These are phyloP conservation scores for Laterallus jamaicensis DNA, from an alignment of 2,113 vertebrate genomes.

Conservation along the genomic window DNA sequence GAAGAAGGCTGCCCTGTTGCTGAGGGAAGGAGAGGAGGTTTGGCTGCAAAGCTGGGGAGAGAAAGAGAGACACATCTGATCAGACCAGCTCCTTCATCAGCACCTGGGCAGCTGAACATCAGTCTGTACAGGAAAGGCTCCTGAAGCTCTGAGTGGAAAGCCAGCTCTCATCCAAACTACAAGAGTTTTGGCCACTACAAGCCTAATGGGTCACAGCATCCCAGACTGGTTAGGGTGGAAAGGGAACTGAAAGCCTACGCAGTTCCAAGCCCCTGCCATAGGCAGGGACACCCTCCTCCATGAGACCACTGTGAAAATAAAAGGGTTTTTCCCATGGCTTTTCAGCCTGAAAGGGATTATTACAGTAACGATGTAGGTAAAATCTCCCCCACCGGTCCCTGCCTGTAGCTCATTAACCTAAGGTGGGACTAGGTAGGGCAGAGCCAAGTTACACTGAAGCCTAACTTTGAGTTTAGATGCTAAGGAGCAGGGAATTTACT, in stretches of 20 bases:
- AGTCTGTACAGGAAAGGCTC: neutral
- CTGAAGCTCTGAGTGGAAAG: neutral
- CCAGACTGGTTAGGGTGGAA: too few relatives aligned
- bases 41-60: slow-evolving; percentile 84
- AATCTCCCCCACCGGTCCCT: neutral
- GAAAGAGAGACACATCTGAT: neutral
- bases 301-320: neutral
- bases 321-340: neutral
- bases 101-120: neutral
- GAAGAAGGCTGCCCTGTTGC: slow-evolving; percentile 85
- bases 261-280: too few relatives aligned
- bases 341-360: neutral
- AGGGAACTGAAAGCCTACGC: too few relatives aligned
- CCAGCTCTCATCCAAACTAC: neutral
- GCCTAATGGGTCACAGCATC: neutral
- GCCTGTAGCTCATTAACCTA: neutral
- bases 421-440: neutral
- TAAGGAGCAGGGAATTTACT: neutral
- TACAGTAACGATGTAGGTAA: neutral
- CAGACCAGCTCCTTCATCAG: neutral
- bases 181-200: neutral
- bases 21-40: slow-evolving; percentile 91
- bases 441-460: neutral
- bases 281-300: too few relatives aligned
- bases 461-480: neutral